Evolutionary conservation across 2,888 invertebrate genomes (phyloP).

Genomic region (Malthinus flaveolus): DNA sequence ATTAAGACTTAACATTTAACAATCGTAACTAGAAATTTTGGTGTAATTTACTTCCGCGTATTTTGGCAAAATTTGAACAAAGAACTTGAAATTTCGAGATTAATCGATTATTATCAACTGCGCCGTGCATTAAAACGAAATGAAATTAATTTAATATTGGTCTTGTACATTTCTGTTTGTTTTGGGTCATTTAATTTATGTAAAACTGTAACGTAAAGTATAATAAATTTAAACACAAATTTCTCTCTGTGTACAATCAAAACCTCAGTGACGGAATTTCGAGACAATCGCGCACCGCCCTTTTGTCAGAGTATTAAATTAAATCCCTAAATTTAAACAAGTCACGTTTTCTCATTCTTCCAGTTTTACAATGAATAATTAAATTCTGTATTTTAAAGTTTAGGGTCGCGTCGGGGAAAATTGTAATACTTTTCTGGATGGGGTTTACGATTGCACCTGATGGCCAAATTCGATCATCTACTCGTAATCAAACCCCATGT

Average conservation of each 20-base stretch:
- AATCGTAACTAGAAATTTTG: conserved; percentile 4
- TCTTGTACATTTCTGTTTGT: conserved; percentile 3
- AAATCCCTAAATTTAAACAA: conserved; percentile 32
- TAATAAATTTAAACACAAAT: conserved; percentile 27
- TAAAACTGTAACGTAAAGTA: conserved; percentile 24
- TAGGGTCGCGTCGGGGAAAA: conserved; percentile 23
- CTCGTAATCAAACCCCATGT: conserved; percentile 21
- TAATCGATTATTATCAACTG: neutral
- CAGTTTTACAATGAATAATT: conserved; percentile 37
- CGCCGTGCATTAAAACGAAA: too few species aligned
- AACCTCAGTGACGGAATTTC: conserved; percentile 28
- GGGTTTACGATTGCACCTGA: conserved; percentile 30
- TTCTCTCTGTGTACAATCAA: conserved; percentile 27
- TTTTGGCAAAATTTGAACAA: neutral
- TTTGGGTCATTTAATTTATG: conserved; percentile 28
- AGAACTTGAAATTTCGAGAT: neutral
- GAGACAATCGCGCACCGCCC: conserved; percentile 24
- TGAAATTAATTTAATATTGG: conserved; percentile 3
- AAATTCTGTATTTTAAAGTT: conserved; percentile 34
- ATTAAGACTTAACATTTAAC: conserved; percentile 13
- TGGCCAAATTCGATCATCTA: conserved; percentile 27
- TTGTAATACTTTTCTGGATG: conserved; percentile 17
- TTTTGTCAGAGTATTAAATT: conserved; percentile 29
- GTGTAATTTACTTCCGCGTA: neutral
- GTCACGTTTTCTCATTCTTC: conserved; percentile 36